These are phyloP conservation scores for Chlorodrepanis virens DNA, from an alignment of 2,113 vertebrate species.

Conservation along the genomic window DNA sequence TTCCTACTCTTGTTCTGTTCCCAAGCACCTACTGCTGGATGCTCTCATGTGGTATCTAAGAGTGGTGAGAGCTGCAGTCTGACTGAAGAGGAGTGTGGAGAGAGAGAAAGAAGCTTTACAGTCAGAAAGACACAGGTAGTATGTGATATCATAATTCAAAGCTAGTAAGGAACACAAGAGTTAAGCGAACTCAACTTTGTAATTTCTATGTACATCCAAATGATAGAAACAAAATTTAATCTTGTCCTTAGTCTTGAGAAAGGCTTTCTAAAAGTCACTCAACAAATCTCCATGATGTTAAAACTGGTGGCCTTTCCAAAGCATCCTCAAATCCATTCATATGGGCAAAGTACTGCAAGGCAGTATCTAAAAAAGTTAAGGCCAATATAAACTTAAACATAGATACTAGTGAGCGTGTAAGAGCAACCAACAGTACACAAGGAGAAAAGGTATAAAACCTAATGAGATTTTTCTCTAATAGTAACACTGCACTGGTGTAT, in stretches of 20 bases:
- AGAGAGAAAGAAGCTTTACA: not conserved
- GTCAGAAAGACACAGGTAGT: rapidly evolving
- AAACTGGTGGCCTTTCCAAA: not conserved
- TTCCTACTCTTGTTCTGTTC: not conserved
- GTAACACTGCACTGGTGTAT: not conserved
- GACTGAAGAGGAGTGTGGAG: not conserved
- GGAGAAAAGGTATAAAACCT: not conserved
- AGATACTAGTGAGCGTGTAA: not conserved
- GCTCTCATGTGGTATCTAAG: not conserved
- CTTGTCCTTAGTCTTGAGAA: not conserved
- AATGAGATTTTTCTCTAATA: not conserved
- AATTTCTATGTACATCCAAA: not conserved
- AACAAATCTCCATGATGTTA: not conserved
- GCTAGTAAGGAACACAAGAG: not conserved
- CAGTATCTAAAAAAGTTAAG: not conserved
- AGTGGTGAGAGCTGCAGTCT: not conserved
- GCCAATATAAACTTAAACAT: not conserved
- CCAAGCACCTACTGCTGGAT: not conserved
- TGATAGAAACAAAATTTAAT: not conserved
- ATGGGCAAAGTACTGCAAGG: not conserved
- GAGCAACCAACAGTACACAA: not conserved
- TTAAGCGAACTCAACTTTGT: not conserved
- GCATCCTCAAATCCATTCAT: not conserved
- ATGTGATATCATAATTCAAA: not conserved
- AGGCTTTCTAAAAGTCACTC: not conserved